These are phyloP conservation scores for Frankliniella intonsa DNA, from an alignment of 2,888 invertebrate species.

Conservation along the genomic window DNA sequence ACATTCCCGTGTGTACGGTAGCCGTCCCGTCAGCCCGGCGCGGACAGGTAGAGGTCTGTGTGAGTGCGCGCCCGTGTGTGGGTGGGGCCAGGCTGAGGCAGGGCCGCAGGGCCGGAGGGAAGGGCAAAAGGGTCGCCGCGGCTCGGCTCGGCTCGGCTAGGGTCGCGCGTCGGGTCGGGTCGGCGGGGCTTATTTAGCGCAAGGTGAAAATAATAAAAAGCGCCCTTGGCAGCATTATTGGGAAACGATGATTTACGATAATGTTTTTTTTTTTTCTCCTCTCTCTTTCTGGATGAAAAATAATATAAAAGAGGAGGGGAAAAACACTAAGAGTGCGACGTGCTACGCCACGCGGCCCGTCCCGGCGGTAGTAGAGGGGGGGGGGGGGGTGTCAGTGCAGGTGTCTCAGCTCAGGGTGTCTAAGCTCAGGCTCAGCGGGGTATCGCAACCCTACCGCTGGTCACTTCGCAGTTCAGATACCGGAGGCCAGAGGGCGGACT, in stretches of 20 bases:
- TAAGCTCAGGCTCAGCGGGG: no score
- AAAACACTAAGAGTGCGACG: constrained; percentile 9
- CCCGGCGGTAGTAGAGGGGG: no score
- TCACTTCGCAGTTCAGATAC: no score
- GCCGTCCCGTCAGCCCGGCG: no score
- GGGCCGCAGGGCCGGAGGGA: background rate
- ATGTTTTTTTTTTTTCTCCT: constrained; percentile 50
- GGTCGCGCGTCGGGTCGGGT: no score
- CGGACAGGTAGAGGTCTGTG: no score
- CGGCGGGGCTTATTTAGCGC: constrained; percentile 33
- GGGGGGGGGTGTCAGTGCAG: no score
- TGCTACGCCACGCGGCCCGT: background rate
- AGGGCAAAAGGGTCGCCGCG: background rate
- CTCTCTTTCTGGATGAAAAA: background rate
- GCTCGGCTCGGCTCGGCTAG: background rate
- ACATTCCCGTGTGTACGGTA: no score
- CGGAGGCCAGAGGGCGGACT: no score
- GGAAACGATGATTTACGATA: constrained; percentile 59
- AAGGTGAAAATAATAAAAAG: constrained; percentile 39
- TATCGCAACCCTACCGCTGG: no score
- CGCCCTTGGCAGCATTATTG: constrained; percentile 51
- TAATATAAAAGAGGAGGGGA: constrained; percentile 28
- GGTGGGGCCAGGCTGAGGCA: background rate
- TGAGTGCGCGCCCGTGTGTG: no score
- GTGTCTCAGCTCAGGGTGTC: no score